These are phyloP conservation scores for Agrotis clavis DNA, from an alignment of 2,888 invertebrate genomes.

Conservation along the genomic window DNA sequence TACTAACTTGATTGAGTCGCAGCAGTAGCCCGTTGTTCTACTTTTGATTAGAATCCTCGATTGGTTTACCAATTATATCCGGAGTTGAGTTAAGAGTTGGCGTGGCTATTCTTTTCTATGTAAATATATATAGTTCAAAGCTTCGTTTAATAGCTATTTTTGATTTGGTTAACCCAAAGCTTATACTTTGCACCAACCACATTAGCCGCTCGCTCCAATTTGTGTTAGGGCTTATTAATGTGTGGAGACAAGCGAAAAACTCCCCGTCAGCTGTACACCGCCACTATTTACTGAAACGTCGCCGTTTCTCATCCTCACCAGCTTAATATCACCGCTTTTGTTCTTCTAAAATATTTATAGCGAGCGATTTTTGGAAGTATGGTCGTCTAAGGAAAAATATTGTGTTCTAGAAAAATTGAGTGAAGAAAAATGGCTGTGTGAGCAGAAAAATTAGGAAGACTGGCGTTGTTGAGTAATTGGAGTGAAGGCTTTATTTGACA, in stretches of 20 bases:
- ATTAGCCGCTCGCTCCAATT: constrained; percentile 77
- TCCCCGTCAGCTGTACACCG: constrained; percentile 67
- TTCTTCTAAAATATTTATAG: constrained; percentile 62
- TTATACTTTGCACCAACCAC: constrained; percentile 65
- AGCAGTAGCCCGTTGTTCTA: too few relatives aligned
- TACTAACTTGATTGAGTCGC: too few relatives aligned
- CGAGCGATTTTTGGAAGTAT: constrained; percentile 44
- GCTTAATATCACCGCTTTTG: constrained; percentile 54
- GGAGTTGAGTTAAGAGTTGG: too few relatives aligned
- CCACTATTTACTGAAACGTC: constrained; percentile 65
- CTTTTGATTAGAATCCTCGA: too few relatives aligned
- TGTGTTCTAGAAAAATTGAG: constrained; percentile 29
- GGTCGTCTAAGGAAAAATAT: constrained; percentile 31
- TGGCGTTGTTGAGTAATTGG: constrained; percentile 27
- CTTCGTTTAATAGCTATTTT: too few relatives aligned
- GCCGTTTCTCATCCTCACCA: constrained; percentile 63
- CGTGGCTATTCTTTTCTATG: too few relatives aligned
- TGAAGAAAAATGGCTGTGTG: constrained; percentile 17
- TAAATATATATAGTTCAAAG: too few relatives aligned
- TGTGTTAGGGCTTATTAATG: constrained; percentile 81
- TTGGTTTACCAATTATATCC: too few relatives aligned
- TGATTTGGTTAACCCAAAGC: background rate
- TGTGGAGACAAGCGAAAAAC: constrained; percentile 77
- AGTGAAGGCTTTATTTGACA: constrained; percentile 7
- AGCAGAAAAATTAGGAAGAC: constrained; percentile 6